Base-by-base conservation (phyloP, 2,888 invertebrate species). In the Scaptomyza polygonia region DNA sequence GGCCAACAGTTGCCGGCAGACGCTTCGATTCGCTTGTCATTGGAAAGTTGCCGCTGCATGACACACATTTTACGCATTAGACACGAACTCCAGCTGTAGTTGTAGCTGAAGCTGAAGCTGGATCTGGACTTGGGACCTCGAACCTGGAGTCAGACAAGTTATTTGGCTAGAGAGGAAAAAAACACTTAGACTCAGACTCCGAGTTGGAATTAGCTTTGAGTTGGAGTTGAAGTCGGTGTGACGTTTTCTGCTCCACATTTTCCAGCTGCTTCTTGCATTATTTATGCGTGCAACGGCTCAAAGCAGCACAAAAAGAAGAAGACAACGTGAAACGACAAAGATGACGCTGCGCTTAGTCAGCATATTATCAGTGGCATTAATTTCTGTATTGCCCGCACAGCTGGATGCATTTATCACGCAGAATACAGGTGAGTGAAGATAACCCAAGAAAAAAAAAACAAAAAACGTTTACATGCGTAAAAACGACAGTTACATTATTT, bases 391-490 rank as follows among this genome's bases (percentile, higher is more conserved):
- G 79, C 86, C 90, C 62, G 80, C 88, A 66, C 89, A 89, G 78
- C 73, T 90, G 88, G 88, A 88, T 73, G 89, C 89, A 53, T 90
- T 81, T 67, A 85, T 90, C 69, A 83, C 90, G 54, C 85, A 86
- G 72, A 84, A 88, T 54, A 80, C 88, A 84, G 89, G 89, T 89
- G 80, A 88, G 89, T 65, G 12, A 36, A 21, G 21, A 58, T 7
- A 18, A 29, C 12, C 14, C 7, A 1, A 21, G 21, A n/a, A 32
- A 44, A 56, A 36, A 1, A 32, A 30, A 12, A 30, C 25, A 2
- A 39, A 48, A 43, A 30, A 51, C 49, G 51, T 51, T 64, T 70
- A 64, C 48, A 49, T 52, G 51, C 70, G 58, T 64, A 43, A 66
- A 55, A 61, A 67, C 49, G 32, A 34, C 47, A 36, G 18, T 29